Base-by-base conservation (phyloP, 2,113 vertebrate genomes). In the Columba janthina region DNA sequence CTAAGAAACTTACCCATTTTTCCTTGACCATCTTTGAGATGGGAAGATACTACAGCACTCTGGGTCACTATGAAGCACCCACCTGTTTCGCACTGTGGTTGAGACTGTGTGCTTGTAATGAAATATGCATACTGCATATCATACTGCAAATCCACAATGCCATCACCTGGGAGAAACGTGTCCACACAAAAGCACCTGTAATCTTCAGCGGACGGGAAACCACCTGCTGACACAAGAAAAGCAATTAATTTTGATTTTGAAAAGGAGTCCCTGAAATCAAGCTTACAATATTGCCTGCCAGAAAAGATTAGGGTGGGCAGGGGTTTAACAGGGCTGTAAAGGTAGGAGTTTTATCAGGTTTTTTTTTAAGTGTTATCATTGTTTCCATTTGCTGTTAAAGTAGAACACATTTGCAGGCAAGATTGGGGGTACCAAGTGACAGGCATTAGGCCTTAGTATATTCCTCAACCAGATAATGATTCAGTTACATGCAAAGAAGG, bases 71-170 rank as follows among this genome's bases (percentile, higher is more conserved):
- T 46, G 44, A 46, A 46, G 44, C 44, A 46, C 44, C 44, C 44
- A 46, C 44, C 17, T 46, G 18, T 29, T 72, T 44, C 29, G 53
- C 2, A 1, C 57, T 48, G 22, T 1, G 1, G 15, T 38, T 31
- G 42, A 57, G 48, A 13, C 53, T 56, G 48, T 25, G 15, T 4
- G 0, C 28, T 31, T 79, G 13, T 6, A 51, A 28, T 29, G 70
- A 50, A 61, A 64, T 15, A 66, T 0, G 0, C n/a, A n/a, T n/a
- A n/a, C n/a, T n/a, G n/a, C n/a, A n/a, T n/a, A 36, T 36, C 36
- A 9, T 0, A 22, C 40, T 12, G 61, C 31, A 72, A 79, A 84
- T 28, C 26, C 50, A 31, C 6, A 16, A 2, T 25, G 57, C 26
- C 11, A 17, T 60, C 54, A 64, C 24, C 53, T 16, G 12, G 17